Evolutionary conservation across 2,113 vertebrate species (phyloP).

Genomic region (Ochotona princeps): DNA sequence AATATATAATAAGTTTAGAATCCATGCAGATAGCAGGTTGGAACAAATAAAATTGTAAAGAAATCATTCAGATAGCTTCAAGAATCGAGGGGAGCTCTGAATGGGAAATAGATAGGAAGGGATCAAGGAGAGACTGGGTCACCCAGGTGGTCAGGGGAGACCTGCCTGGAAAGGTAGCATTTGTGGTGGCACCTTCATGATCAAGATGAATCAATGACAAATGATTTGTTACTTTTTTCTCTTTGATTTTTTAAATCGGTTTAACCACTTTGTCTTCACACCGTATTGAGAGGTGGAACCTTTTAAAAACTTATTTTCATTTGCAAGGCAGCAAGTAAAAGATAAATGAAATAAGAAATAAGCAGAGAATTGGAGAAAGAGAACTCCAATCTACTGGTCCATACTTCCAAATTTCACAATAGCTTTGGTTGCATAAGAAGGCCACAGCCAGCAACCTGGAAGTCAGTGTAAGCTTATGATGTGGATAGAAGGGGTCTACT

Average conservation of each 20-base stretch:
- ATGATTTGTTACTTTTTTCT: neutral
- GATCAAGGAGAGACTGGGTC: neutral
- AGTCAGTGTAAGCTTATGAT: too few relatives aligned
- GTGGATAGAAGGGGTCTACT: too few relatives aligned
- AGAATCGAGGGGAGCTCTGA: neutral
- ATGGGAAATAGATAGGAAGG: neutral
- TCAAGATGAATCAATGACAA: neutral
- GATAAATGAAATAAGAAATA: too few relatives aligned
- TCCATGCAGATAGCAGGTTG: neutral
- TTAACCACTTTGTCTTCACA: too few relatives aligned
- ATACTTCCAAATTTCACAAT: too few relatives aligned
- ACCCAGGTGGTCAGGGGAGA: neutral
- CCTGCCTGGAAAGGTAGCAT: neutral
- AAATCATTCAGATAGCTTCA: neutral
- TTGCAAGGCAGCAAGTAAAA: too few relatives aligned
- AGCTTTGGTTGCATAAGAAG: too few relatives aligned
- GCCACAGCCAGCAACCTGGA: too few relatives aligned
- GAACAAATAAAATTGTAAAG: neutral
- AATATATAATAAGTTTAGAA: neutral
- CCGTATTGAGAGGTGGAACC: too few relatives aligned
- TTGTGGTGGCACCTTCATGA: neutral
- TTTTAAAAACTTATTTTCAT: too few relatives aligned
- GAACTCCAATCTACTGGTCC: too few relatives aligned
- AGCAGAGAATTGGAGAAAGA: too few relatives aligned
- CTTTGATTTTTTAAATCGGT: neutral